Evolutionary conservation across 2,888 invertebrate genomes (phyloP), one percentile per base, ranked within the genome.

Genomic region (Harmothoe impar): DNA sequence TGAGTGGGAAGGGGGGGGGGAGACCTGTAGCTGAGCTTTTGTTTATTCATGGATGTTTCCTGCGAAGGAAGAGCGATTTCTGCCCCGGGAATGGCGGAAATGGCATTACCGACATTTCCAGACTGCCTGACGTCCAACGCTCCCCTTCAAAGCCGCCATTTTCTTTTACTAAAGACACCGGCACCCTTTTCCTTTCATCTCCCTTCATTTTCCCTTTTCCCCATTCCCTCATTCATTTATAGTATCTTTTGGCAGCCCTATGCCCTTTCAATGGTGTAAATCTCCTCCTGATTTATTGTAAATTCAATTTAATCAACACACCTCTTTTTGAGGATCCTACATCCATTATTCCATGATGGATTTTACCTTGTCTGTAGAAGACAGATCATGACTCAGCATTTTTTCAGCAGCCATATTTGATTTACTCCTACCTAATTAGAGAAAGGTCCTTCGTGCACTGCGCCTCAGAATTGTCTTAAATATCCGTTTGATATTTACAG

Each of bases 81-180:
- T 43, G 81, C 43, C 20, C 0, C 1, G 81, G 17, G 43, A 81
- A 81, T 43, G 81, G 23, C 81, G 81, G 81, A 81, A 81, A 81
- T 81, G 81, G 25, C 81, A 81, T 81, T 43, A 17, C 17, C 1
- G 43, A 81, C 35, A 43, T 43, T 43, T 17, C 15, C 12, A 72
- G 72, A 15, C 29, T 15, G 1, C 5, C 72, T 29, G 72, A 31
- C 72, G 72, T 29, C 72, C 72, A 72, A 35, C 33, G 35, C 10
- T 81, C 81, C 33, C 35, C 81, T 81, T 35, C 81, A 81, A 81
- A 81, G 81, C 33, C 81, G 43, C 81, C 81, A 81, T 81, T 43
- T 81, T 81, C 33, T 15, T 23, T n/a, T 33, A 0, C 35, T 23
- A 77, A 31, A 31, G 77, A 29, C 29, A 25, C 72, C 72, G 15